phyloP scores from a whole-genome alignment of 2,113 vertebrate species.

The Puffinus mauretanicus region DNA sequence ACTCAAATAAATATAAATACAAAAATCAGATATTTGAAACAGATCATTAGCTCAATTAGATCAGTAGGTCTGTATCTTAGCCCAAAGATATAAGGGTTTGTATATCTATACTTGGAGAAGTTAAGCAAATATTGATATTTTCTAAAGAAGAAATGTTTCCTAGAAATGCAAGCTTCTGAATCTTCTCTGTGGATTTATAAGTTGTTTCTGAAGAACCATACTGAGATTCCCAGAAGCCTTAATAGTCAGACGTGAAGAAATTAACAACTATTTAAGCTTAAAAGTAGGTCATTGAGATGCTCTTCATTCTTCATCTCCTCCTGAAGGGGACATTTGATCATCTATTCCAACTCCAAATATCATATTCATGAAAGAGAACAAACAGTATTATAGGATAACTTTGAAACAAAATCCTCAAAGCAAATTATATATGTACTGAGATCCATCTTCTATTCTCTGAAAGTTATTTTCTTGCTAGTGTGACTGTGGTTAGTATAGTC shows the following conservation, averaged over 20 bases:
- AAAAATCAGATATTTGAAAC: background rate
- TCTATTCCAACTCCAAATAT: background rate
- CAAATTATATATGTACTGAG: background rate
- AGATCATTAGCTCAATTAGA: background rate
- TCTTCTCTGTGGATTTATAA: constrained; percentile 6
- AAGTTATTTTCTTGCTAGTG: background rate
- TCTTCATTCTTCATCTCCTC: background rate
- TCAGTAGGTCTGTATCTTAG: background rate
- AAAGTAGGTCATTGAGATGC: background rate
- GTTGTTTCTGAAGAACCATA: background rate
- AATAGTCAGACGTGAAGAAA: background rate
- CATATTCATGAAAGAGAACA: background rate
- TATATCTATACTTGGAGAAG: background rate
- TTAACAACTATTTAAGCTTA: background rate
- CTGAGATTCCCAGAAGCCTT: background rate
- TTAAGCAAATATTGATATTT: background rate
- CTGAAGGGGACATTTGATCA: background rate
- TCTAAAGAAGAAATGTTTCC: background rate
- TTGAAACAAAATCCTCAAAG: background rate
- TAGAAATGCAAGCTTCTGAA: background rate
- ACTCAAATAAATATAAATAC: background rate
- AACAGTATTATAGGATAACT: background rate
- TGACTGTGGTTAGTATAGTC: background rate
- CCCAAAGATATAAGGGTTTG: background rate
- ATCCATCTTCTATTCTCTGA: background rate